These are phyloP conservation scores for Phthorimaea operculella DNA, from an alignment of 1,140 invertebrate species.

Conservation along the genomic window DNA sequence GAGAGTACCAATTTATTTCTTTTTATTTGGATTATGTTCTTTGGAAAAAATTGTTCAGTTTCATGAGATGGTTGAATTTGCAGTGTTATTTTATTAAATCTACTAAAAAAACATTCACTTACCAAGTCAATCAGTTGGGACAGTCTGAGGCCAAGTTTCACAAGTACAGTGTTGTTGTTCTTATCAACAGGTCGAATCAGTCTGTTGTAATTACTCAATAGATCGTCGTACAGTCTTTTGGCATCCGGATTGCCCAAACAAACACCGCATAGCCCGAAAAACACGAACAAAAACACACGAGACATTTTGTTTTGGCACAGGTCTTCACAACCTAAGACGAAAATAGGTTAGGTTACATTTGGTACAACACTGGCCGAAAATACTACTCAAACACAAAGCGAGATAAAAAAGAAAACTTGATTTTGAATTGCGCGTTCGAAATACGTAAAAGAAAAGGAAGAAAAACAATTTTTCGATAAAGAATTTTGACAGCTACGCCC, in stretches of 20 bases:
- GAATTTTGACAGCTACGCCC: conserved; percentile 54
- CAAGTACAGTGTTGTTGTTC: conserved; percentile 92
- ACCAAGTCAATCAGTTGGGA: conserved; percentile 97
- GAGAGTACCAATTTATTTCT: too few species aligned
- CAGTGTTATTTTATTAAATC: too few species aligned
- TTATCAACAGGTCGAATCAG: conserved; percentile 93
- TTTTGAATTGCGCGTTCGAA: not conserved
- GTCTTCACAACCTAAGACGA: not conserved
- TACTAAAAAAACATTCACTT: too few species aligned
- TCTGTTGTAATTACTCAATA: conserved; percentile 96
- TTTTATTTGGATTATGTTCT: too few species aligned
- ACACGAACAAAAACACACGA: conserved; percentile 19
- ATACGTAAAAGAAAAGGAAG: not conserved
- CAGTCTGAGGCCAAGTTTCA: conserved; percentile 90
- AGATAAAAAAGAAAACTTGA: not conserved
- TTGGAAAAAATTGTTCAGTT: too few species aligned
- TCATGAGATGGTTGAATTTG: too few species aligned
- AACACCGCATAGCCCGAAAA: conserved; percentile 28
- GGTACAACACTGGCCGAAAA: not conserved
- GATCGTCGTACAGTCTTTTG: conserved; percentile 92
- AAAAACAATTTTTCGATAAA: not conserved
- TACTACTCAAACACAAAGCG: too few species aligned
- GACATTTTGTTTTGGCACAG: conserved; percentile 19
- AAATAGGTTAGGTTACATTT: not conserved
- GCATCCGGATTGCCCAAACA: conserved; percentile 84